Evolutionary conservation across 2,797 vertebrate species (phyloP), one percentile per base, ranked within the genome.

Genomic region (Eremophila alpestris): DNA sequence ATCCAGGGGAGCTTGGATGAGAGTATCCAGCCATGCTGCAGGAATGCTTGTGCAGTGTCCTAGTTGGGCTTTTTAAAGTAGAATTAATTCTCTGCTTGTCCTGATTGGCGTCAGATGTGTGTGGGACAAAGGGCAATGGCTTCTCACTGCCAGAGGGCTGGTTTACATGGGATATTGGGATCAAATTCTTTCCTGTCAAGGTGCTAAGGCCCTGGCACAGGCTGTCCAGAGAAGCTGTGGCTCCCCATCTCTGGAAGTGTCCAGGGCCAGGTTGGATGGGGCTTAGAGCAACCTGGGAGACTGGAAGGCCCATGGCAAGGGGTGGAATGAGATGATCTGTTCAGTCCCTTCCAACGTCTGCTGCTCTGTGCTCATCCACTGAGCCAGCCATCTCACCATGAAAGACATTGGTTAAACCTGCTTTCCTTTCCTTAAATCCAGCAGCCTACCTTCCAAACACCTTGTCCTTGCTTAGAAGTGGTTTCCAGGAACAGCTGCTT

Each of bases 251-350:
- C 30, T 74, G 77, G 12, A 7, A 74, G 34, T 74, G 69, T 36
- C 32, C 46, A 32, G 36, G 69, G 21, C 60, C 68, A 16, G 21
- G 15, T 1, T 81, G 60, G 60, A 32, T 5, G 6, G 51, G 14
- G 21, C 21, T 36, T 36, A 32, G 22, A 60, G 30, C 26, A 36
- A 0, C 13, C 21, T 67, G 54, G 5, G 2, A 1, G 2, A 21
- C 38, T 26, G 49, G 41, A 32, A 60, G 7, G 26, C 43, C 23
- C 27, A 1, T 32, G 51, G 38, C 56, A 76, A 19, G 20, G 36
- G 7, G 5, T 30, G 49, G 27, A 11, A 45, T 41, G 40, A 20
- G 43, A 6, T 16, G 24, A 16, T 32, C 29, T 30, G 0, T 30
- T 5, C 4, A 15, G 10, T 56, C 38, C 20, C 46, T 59, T 52